These are phyloP conservation scores for Montipora sp. DNA, from an alignment of 64 coral and sea anemone species.

Conservation along the genomic window DNA sequence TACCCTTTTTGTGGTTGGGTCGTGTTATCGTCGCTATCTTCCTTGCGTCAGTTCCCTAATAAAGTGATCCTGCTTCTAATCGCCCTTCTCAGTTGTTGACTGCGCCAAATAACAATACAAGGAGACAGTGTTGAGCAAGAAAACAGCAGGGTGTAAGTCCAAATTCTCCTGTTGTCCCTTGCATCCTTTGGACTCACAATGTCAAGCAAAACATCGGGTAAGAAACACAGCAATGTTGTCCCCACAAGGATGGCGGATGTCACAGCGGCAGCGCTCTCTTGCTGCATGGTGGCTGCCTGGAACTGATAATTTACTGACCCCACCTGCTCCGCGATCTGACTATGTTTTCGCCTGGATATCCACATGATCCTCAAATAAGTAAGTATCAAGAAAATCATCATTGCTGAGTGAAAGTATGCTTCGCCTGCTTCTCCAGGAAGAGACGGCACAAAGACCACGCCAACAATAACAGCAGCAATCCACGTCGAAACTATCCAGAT, in stretches of 20 bases:
- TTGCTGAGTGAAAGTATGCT: not conserved
- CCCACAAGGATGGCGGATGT: slow-evolving; percentile 33
- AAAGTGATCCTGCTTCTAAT: not conserved
- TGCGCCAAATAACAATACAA: slow-evolving; percentile 35
- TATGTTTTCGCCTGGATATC: not conserved
- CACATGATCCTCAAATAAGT: slow-evolving; percentile 21
- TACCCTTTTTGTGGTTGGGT: no score
- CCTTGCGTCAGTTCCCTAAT: no score
- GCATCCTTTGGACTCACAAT: not conserved
- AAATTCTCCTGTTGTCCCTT: not conserved
- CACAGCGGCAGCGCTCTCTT: slow-evolving; percentile 2
- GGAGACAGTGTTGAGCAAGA: not conserved
- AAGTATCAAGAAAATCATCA: not conserved
- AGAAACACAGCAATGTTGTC: slow-evolving; percentile 12
- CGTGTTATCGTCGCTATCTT: no score
- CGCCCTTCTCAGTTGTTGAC: slow-evolving; percentile 14
- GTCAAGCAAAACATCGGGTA: slow-evolving; percentile 27
- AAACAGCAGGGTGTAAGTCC: slow-evolving; percentile 18
- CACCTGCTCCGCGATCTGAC: not conserved
- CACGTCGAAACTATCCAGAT: slow-evolving; percentile 9
- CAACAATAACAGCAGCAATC: slow-evolving; percentile 4
- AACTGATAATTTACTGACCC: not conserved
- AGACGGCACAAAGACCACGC: not conserved
- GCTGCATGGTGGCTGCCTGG: slow-evolving; percentile 31
- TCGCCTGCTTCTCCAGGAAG: not conserved